Conservation (phyloP, 2,113 vertebrate genomes). For the Hyaena hyaena region DNA sequence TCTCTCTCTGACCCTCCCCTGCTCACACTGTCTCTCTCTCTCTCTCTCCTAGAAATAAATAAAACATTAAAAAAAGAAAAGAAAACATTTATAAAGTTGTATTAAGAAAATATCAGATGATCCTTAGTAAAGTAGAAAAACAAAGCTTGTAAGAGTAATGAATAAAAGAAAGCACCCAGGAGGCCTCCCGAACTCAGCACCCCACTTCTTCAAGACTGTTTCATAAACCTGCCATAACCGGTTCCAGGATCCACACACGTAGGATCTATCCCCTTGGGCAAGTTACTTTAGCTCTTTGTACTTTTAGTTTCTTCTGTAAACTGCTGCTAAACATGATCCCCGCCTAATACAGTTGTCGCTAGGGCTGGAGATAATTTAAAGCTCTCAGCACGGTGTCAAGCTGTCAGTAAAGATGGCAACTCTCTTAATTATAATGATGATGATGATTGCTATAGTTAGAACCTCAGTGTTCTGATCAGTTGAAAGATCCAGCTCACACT, state of each 20-base stretch:
- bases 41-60: too few relatives aligned
- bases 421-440: background rate
- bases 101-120: background rate
- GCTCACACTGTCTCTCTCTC: too few relatives aligned
- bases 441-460: background rate
- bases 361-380: background rate
- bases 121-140: constrained; percentile 23
- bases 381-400: background rate
- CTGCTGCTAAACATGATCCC: background rate
- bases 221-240: background rate
- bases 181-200: background rate
- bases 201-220: background rate
- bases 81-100: background rate
- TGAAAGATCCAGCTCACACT: background rate
- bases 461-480: background rate
- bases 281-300: background rate
- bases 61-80: background rate
- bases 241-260: background rate
- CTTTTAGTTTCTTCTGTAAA: background rate
- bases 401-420: background rate
- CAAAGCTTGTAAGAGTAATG: background rate
- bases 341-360: background rate
- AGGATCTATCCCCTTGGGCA: background rate
- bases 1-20: too few relatives aligned
- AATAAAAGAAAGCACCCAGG: background rate